Conservation (phyloP, 53 echinoderm and acorn worm species). For the Paelopatides confundens region DNA sequence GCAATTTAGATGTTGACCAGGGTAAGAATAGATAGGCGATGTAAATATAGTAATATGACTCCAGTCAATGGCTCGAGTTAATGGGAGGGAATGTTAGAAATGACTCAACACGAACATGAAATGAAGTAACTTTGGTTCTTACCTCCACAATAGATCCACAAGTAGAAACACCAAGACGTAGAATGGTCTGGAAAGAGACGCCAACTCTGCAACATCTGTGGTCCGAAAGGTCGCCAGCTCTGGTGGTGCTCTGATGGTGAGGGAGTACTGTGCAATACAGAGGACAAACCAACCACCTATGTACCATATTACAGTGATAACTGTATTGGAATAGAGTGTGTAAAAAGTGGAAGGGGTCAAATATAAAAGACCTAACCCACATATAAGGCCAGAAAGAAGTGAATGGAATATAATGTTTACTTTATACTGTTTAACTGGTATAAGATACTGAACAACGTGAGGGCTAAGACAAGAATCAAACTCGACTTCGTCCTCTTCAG, state of each 20-base stretch:
- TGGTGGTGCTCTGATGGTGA: slow-evolving; percentile 79
- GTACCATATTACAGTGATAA: slow-evolving; percentile 76
- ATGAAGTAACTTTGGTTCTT: not conserved
- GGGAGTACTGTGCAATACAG: slow-evolving; percentile 91
- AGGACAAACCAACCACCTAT: slow-evolving; percentile 81
- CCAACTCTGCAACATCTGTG: slow-evolving; percentile 79
- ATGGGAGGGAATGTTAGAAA: no score
- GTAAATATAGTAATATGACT: no score
- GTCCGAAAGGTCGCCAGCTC: slow-evolving; percentile 81
- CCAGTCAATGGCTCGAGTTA: no score
- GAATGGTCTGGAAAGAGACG: slow-evolving; percentile 82
- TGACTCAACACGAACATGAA: no score
- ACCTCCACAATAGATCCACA: slow-evolving; percentile 83
- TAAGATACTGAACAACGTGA: slow-evolving; percentile 77
- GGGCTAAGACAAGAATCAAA: slow-evolving; percentile 82
- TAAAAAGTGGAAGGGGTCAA: slow-evolving; percentile 77
- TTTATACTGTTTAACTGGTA: slow-evolving; percentile 86
- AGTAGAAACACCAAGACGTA: slow-evolving; percentile 76
- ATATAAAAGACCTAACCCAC: slow-evolving; percentile 83
- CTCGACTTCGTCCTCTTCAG: slow-evolving; percentile 95
- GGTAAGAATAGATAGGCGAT: no score
- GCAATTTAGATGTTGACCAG: no score
- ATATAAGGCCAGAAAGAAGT: slow-evolving; percentile 64
- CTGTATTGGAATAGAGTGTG: slow-evolving; percentile 69
- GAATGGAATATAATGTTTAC: slow-evolving; percentile 85